A percentile compares a stretch with the other conserved stretches of the same genome.
Conservation (phyloP, 1,140 invertebrate species). For the Eufriesea mexicana region DNA sequence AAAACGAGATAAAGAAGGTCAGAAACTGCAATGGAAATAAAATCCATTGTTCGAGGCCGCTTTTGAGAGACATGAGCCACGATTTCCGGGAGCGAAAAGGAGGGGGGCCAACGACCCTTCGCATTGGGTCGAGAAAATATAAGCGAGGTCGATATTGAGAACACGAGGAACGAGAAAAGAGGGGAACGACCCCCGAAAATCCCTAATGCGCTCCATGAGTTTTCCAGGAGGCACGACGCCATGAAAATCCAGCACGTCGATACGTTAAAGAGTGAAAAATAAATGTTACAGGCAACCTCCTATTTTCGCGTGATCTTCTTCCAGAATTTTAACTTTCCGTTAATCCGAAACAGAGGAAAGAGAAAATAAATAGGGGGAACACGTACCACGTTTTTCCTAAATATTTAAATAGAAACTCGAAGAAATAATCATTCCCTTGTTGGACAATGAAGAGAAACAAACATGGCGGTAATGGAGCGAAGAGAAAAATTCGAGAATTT, state of each 20-base stretch:
- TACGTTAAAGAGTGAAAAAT: constrained; percentile 1
- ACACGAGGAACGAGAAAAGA: constrained; percentile 54
- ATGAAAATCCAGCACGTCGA: constrained; percentile 26
- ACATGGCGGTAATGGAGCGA: background rate
- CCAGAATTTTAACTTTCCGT: background rate
- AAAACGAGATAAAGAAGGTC: constrained; percentile 49
- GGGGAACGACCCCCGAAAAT: constrained; percentile 60
- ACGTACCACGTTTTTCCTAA: background rate
- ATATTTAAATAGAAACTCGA: background rate
- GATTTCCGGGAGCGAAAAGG: constrained; percentile 63
- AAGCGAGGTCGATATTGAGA: constrained; percentile 67
- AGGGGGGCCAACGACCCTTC: constrained; percentile 63
- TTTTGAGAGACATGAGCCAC: constrained; percentile 55
- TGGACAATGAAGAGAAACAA: no score
- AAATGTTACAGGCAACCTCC: background rate
- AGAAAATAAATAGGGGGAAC: background rate
- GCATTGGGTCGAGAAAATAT: constrained; percentile 67
- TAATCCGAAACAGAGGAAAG: background rate
- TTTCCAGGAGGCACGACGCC: constrained; percentile 56
- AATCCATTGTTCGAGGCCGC: constrained; percentile 52
- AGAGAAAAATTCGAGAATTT: background rate
- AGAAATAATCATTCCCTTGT: no score
- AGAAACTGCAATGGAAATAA: constrained; percentile 56
- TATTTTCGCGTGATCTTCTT: no score
- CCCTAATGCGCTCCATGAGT: constrained; percentile 54